phyloP scores from a whole-genome alignment of 1,140 invertebrate species.

The Gyrodactylus bullatarudis region DNA sequence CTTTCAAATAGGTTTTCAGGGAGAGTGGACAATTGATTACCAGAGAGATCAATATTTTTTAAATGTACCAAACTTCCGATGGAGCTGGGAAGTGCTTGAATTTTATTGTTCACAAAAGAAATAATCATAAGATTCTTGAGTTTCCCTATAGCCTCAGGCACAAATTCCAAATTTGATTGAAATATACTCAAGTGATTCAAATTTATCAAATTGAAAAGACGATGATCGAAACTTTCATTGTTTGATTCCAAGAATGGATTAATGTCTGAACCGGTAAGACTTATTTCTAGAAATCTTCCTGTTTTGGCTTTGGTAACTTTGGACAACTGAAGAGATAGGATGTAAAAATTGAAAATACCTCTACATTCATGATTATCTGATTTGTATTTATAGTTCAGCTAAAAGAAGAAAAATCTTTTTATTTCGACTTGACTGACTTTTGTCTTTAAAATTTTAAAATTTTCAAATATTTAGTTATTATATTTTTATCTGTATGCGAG shows the following conservation, averaged over 20 bases:
- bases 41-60: neutral
- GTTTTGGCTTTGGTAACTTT: neutral
- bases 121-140: neutral
- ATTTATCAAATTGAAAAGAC: neutral
- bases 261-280: neutral
- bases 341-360: too few relatives aligned
- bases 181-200: neutral
- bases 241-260: neutral
- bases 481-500: too few relatives aligned
- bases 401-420: too few relatives aligned
- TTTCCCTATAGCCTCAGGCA: neutral
- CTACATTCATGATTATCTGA: too few relatives aligned
- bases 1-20: neutral
- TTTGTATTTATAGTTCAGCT: too few relatives aligned
- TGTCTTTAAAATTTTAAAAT: too few relatives aligned
- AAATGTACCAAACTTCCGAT: neutral
- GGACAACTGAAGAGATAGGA: neutral
- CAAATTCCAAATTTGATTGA: neutral
- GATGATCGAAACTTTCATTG: neutral
- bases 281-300: neutral
- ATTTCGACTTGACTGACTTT: too few relatives aligned
- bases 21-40: neutral
- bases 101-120: neutral
- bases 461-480: too few relatives aligned
- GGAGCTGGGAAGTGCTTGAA: neutral